Conservation (phyloP, 2,888 invertebrate species). For the Diaprepes abbreviatus region DNA sequence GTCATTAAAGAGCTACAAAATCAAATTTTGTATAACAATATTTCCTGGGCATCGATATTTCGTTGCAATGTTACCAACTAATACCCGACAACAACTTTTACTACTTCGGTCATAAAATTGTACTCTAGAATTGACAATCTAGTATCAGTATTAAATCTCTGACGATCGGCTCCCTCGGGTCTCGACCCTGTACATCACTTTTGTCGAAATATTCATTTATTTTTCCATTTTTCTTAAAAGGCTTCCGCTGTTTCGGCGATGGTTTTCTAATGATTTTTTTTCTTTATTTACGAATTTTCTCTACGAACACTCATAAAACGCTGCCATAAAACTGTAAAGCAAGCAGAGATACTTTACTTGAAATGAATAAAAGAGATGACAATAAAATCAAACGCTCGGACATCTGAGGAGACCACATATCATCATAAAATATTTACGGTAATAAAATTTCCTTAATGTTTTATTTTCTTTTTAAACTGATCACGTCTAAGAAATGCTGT, state of each 20-base stretch:
- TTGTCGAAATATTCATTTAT: neutral
- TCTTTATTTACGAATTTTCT: constrained; percentile 4
- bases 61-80: no score
- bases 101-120: no score
- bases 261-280: constrained; percentile 16
- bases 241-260: constrained; percentile 6
- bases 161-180: neutral
- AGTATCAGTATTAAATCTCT: neutral
- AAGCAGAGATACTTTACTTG: neutral
- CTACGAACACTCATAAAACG: constrained; percentile 11
- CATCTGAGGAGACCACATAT: constrained; percentile 24
- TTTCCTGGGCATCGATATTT: no score
- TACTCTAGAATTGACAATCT: no score
- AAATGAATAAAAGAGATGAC: constrained; percentile 12
- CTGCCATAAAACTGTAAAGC: constrained; percentile 6
- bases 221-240: constrained; percentile 5
- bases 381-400: constrained; percentile 36
- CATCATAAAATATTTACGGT: constrained; percentile 37
- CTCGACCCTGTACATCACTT: neutral
- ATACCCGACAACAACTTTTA: no score
- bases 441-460: constrained; percentile 39
- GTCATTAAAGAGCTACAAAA: no score
- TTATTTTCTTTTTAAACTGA: constrained; percentile 40
- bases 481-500: constrained; percentile 35
- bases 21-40: no score